A percentile compares a stretch with the other conserved stretches of the same genome.
phyloP scores from a whole-genome alignment of 2,888 invertebrate genomes.

The Polydrusus tereticollis region DNA sequence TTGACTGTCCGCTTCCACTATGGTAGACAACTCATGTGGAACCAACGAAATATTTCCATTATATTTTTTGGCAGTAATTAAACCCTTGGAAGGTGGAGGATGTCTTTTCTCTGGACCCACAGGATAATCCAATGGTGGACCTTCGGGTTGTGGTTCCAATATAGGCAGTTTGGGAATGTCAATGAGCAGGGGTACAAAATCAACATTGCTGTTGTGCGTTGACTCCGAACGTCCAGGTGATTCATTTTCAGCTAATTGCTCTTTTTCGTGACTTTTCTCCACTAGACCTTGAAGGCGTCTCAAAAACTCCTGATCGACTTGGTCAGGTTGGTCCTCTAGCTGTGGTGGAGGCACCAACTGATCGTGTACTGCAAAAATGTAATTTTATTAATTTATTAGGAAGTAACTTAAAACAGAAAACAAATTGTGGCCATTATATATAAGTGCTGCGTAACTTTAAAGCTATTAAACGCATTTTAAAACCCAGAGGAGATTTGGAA shows the following conservation, averaged over 20 bases:
- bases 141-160: slow-evolving; percentile 55
- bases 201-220: slow-evolving; percentile 29
- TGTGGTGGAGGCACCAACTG: not conserved
- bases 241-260: not conserved
- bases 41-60: slow-evolving; percentile 58
- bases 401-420: too few species aligned
- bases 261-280: slow-evolving; percentile 20
- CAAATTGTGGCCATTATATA: too few species aligned
- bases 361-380: slow-evolving; percentile 1
- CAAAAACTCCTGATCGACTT: slow-evolving; percentile 50
- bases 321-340: slow-evolving; percentile 1
- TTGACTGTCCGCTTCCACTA: slow-evolving; percentile 64
- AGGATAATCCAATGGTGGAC: not conserved
- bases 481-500: too few species aligned
- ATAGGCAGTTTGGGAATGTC: slow-evolving; percentile 65
- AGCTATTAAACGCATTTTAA: too few species aligned
- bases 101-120: slow-evolving; percentile 53
- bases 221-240: slow-evolving; percentile 20
- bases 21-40: slow-evolving; percentile 66
- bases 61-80: slow-evolving; percentile 57
- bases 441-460: too few species aligned
- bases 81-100: slow-evolving; percentile 63
- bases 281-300: slow-evolving; percentile 50
- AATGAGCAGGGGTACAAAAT: slow-evolving; percentile 61
- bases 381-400: not conserved